These are phyloP conservation scores for Ochotona curzoniae DNA, from an alignment of 2,113 vertebrate species.

Conservation along the genomic window DNA sequence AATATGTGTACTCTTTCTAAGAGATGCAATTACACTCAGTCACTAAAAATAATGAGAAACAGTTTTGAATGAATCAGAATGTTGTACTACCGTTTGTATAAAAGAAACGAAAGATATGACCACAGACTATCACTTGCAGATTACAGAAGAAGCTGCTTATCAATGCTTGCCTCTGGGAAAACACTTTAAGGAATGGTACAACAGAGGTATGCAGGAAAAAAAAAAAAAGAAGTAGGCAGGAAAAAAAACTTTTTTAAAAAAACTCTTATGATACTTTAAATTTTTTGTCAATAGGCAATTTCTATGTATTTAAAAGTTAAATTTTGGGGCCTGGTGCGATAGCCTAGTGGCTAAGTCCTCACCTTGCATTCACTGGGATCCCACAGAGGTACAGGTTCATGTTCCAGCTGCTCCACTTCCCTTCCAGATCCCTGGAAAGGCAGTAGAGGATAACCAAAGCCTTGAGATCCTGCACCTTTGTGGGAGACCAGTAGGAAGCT, in stretches of 20 bases:
- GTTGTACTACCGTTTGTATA: neutral
- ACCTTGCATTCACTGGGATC: too few relatives aligned
- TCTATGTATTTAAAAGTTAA: too few relatives aligned
- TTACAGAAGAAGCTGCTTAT: conserved; percentile 1
- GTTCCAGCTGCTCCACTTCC: too few relatives aligned
- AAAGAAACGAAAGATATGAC: neutral
- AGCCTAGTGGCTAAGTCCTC: too few relatives aligned
- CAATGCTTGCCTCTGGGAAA: neutral
- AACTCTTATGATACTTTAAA: neutral
- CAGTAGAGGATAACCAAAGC: too few relatives aligned
- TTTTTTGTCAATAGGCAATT: neutral
- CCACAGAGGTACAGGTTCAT: too few relatives aligned
- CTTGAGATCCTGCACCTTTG: too few relatives aligned
- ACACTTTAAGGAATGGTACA: neutral
- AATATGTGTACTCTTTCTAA: neutral
- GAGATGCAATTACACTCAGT: neutral
- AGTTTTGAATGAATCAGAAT: neutral
- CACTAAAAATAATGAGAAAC: conserved; percentile 17
- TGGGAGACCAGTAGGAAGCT: too few relatives aligned
- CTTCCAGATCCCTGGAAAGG: too few relatives aligned
- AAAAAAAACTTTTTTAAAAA: conserved; percentile 1
- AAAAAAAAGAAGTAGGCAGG: neutral
- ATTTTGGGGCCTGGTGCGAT: too few relatives aligned
- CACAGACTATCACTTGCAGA: neutral
- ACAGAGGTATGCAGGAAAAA: neutral